These are phyloP conservation scores for Psilopsiagon aurifrons DNA, from an alignment of 2,113 vertebrate genomes.

Conservation along the genomic window DNA sequence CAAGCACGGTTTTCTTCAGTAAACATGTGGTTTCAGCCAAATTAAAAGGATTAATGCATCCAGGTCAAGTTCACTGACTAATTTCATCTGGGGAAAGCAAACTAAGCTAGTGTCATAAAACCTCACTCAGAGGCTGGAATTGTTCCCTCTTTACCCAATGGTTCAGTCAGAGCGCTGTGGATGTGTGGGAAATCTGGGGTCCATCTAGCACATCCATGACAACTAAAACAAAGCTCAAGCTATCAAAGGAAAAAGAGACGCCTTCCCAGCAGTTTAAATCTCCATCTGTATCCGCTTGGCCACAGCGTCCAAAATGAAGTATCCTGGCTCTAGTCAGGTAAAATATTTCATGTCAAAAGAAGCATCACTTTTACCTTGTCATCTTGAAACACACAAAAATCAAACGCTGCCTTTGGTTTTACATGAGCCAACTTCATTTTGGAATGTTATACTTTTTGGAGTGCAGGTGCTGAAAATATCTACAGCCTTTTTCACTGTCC, in stretches of 20 bases:
- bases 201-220: not conserved
- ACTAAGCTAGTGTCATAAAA: not conserved
- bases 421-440: not conserved
- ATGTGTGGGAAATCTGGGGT: not conserved
- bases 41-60: conserved; percentile 11
- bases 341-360: not conserved
- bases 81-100: conserved; percentile 2
- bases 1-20: not conserved
- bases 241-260: not conserved
- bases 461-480: not conserved
- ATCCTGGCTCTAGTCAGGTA: not conserved
- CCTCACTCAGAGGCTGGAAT: not conserved
- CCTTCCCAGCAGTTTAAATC: not conserved
- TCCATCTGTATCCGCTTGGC: not conserved
- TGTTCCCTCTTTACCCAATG: not conserved
- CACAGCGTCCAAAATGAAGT: not conserved
- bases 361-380: not conserved
- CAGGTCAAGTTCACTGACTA: not conserved
- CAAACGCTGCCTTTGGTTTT: not conserved
- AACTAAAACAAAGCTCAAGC: not conserved
- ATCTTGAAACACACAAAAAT: not conserved
- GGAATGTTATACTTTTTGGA: not conserved
- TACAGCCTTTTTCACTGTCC: not conserved
- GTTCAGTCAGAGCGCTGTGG: not conserved
- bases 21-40: not conserved